Evolutionary conservation across 2,888 invertebrate species (phyloP), one percentile per base, ranked within the genome.

Genomic region (Melanotus villosus): DNA sequence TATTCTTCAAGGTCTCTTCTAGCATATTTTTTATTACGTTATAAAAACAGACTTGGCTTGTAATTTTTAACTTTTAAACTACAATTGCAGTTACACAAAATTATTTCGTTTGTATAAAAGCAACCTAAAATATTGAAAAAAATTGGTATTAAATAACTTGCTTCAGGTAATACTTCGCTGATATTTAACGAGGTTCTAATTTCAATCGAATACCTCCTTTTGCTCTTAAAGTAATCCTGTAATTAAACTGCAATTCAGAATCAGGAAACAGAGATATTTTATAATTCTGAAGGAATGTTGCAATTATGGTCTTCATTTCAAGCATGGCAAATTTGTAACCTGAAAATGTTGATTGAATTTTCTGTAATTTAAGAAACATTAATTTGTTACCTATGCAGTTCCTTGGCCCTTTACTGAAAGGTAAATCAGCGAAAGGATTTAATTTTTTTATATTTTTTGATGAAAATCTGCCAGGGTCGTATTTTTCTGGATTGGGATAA

Each of bases 351-450:
- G n/a, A n/a, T n/a, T n/a, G n/a, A n/a, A n/a, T n/a, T n/a, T n/a
- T n/a, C n/a, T n/a, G n/a, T n/a, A n/a, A n/a, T n/a, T n/a, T n/a
- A n/a, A n/a, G n/a, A n/a, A n/a, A n/a, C n/a, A n/a, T n/a, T n/a
- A n/a, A n/a, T n/a, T n/a, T n/a, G n/a, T 26, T 78, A 86, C 86
- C 87, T 70, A 87, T 86, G 63, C 87, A 87, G 72, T 89, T 89
- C 58, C 89, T 85, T 0, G 89, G 88, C 0, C 90, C 90, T 0
- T 87, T 86, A 75, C 89, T 89, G 71, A 90, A 90, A 0, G 90
- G 89, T 41, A 90, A 80, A 68, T 85, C 90, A 0, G 88, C 87
- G 71, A 87, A 90, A 0, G 89, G 87, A 81, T 89, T 87, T 36
- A 88, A 82, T 67, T 85, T 82, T 72, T 85, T 84, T 0, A 83